Conservation (phyloP, 2,888 invertebrate species). For the Andrena haemorrhoa region DNA sequence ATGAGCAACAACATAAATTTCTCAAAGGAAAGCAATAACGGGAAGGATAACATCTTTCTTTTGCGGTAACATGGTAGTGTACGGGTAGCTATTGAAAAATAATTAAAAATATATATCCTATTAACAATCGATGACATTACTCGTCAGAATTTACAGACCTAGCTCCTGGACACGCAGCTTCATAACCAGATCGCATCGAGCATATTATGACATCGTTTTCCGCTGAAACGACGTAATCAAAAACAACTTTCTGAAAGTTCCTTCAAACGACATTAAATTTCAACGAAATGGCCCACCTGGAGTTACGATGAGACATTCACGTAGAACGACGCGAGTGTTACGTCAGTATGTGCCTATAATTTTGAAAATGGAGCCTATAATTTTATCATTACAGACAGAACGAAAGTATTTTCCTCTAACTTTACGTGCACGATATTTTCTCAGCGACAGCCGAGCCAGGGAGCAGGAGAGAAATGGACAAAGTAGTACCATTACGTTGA, state of each 20-base stretch:
- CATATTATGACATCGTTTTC: neutral
- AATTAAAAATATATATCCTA: no score
- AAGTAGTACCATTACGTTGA: neutral
- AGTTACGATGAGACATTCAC: conserved; percentile 31
- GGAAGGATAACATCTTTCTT: no score
- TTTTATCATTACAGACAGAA: conserved; percentile 60
- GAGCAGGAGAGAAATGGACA: conserved; percentile 3
- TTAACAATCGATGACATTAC: neutral
- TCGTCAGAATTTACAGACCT: neutral
- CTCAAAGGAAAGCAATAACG: no score
- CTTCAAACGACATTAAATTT: conserved; percentile 41
- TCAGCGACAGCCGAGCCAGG: conserved; percentile 33
- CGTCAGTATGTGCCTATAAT: conserved; percentile 55
- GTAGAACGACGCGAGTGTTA: conserved; percentile 44
- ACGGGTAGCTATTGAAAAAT: no score
- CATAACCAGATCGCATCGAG: neutral
- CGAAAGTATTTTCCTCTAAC: conserved; percentile 33
- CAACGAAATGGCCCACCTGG: conserved; percentile 32
- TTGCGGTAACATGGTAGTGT: no score
- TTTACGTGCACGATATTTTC: conserved; percentile 31
- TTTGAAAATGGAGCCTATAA: conserved; percentile 58
- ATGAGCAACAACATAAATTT: no score
- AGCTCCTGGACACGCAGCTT: neutral
- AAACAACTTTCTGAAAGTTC: conserved; percentile 45
- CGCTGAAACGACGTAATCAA: conserved; percentile 29